Evolutionary conservation across 1,140 invertebrate genomes (phyloP).

Genomic region (Tetramorium parvispinum): DNA sequence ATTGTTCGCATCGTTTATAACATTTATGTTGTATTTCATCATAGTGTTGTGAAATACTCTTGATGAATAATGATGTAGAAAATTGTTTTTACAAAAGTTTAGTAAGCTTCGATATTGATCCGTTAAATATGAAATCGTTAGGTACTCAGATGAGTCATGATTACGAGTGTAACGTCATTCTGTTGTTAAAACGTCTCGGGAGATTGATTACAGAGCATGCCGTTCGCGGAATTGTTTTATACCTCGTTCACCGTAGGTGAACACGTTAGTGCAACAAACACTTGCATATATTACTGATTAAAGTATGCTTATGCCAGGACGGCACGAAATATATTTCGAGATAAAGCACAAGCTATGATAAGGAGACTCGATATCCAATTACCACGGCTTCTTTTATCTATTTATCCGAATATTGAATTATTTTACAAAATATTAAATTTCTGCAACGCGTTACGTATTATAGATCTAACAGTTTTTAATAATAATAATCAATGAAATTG

Average conservation of each 20-base stretch:
- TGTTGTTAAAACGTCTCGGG: conserved; percentile 41
- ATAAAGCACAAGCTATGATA: neutral
- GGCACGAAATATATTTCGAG: neutral
- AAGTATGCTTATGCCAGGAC: neutral
- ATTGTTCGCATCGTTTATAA: neutral
- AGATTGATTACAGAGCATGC: conserved; percentile 31
- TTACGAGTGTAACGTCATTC: conserved; percentile 31
- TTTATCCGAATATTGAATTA: neutral
- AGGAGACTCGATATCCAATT: neutral
- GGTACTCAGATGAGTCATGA: conserved; percentile 37
- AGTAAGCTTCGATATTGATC: conserved; percentile 13
- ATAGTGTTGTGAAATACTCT: conserved; percentile 3
- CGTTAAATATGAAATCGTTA: conserved; percentile 15
- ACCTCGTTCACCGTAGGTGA: conserved; percentile 5
- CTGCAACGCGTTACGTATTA: neutral
- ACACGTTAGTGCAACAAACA: neutral
- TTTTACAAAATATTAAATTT: conserved; percentile 9
- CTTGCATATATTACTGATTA: neutral
- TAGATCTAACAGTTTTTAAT: neutral
- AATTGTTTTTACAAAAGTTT: neutral
- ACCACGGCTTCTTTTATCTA: neutral
- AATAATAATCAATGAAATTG: neutral
- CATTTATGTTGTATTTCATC: neutral
- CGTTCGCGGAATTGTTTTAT: conserved; percentile 46
- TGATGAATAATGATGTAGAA: neutral